These are phyloP conservation scores for Mesorhabditis belari DNA, from an alignment of 2,888 invertebrate genomes.

Conservation along the genomic window DNA sequence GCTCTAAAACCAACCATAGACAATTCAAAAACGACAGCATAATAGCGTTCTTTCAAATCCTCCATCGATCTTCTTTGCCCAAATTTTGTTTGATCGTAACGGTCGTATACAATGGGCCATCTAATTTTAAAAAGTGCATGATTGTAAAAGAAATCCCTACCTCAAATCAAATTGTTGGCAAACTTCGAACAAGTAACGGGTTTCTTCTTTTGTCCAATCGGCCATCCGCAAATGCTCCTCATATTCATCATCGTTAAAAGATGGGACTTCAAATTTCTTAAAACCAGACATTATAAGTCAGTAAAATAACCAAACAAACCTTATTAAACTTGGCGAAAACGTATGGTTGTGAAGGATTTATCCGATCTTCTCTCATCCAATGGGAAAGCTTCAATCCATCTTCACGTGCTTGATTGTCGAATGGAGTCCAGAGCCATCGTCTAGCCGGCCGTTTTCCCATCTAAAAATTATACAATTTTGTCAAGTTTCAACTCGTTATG, in stretches of 20 bases:
- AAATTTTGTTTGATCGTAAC: conserved; percentile 79
- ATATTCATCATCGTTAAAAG: conserved; percentile 85
- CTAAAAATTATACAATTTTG: conserved; percentile 54
- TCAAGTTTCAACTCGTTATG: not conserved
- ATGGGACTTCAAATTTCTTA: conserved; percentile 77
- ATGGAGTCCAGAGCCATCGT: conserved; percentile 93
- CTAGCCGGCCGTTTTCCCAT: conserved; percentile 88
- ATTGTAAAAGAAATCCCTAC: conserved; percentile 5
- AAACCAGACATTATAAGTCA: conserved; percentile 31
- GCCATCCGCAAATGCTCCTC: conserved; percentile 69
- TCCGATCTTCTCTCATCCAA: conserved; percentile 78
- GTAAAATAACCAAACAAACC: conserved; percentile 56
- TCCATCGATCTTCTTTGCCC: conserved; percentile 72
- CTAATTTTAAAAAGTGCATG: conserved; percentile 26
- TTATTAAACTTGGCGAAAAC: conserved; percentile 97
- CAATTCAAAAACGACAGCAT: conserved; percentile 19
- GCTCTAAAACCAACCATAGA: too few species aligned
- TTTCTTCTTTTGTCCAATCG: conserved; percentile 85
- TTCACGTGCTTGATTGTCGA: conserved; percentile 84
- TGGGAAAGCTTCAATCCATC: conserved; percentile 87
- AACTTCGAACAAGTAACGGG: conserved; percentile 88
- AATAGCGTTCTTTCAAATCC: conserved; percentile 80
- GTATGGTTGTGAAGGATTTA: conserved; percentile 78
- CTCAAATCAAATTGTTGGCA: conserved; percentile 81
- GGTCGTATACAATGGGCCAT: conserved; percentile 84